phyloP scores from a whole-genome alignment of 2,797 vertebrate genomes.

The Cetoscarus ocellatus region DNA sequence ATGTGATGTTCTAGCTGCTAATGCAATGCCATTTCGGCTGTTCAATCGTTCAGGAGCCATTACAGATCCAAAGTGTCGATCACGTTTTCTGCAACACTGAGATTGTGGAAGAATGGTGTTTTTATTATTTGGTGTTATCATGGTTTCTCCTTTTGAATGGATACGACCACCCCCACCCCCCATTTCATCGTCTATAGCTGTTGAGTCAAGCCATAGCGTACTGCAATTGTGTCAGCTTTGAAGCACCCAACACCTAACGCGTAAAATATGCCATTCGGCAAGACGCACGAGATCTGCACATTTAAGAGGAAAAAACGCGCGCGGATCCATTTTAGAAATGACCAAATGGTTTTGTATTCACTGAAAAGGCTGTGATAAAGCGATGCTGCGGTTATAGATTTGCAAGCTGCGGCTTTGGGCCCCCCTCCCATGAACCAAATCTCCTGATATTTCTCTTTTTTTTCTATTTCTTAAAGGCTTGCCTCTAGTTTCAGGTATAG shows the following conservation, averaged over 20 bases:
- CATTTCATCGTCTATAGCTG: slow-evolving; percentile 65
- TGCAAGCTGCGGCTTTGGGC: slow-evolving; percentile 71
- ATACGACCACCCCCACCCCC: slow-evolving; percentile 61
- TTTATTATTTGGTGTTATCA: slow-evolving; percentile 56
- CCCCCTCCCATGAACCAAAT: slow-evolving; percentile 62
- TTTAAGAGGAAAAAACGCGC: slow-evolving; percentile 20
- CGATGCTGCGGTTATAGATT: slow-evolving; percentile 79
- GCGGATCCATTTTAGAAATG: slow-evolving; percentile 75
- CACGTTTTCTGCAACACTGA: slow-evolving; percentile 25
- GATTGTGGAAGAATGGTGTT: slow-evolving; percentile 12
- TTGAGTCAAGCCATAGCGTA: slow-evolving; percentile 61
- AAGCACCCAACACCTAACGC: slow-evolving; percentile 65
- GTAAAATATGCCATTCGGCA: slow-evolving; percentile 71
- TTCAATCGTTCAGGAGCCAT: slow-evolving; percentile 31
- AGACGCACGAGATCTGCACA: slow-evolving; percentile 59
- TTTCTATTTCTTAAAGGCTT: no score
- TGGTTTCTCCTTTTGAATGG: slow-evolving; percentile 65
- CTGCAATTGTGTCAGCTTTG: slow-evolving; percentile 64
- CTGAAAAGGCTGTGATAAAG: slow-evolving; percentile 68
- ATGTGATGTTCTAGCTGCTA: slow-evolving; percentile 63
- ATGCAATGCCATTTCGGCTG: slow-evolving; percentile 24
- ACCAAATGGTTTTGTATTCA: slow-evolving; percentile 68
- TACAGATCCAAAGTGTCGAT: slow-evolving; percentile 21
- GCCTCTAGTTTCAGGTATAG: slow-evolving; percentile 70
- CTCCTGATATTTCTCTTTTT: slow-evolving; percentile 68